Conservation (phyloP, 2,113 vertebrate species). For the Seriola aureovittata region DNA sequence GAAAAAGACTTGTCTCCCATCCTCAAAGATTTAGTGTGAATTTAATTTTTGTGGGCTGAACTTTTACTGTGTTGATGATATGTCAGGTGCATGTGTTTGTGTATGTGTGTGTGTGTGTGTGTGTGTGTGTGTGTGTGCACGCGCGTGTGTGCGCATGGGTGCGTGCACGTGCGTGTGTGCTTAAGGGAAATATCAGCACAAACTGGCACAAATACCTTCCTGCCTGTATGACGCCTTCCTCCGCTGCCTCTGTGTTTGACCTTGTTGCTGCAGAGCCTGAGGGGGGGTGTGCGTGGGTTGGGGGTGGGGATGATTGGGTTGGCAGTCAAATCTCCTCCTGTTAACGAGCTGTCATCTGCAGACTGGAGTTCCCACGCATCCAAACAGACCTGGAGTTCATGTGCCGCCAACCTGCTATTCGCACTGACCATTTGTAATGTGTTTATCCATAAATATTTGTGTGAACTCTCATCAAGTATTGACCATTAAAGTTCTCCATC, state of each 20-base stretch:
- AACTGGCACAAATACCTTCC: constrained; percentile 29
- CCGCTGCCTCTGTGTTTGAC: constrained; percentile 64
- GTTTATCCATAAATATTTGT: constrained; percentile 30
- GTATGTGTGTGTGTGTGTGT: neutral
- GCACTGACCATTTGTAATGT: constrained; percentile 12
- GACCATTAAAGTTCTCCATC: constrained; percentile 14
- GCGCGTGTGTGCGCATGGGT: neutral
- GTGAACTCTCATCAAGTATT: constrained; percentile 17
- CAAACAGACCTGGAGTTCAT: constrained; percentile 29
- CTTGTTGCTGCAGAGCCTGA: constrained; percentile 72
- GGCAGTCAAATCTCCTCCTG: constrained; percentile 68
- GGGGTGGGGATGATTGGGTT: constrained; percentile 41
- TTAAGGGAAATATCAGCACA: constrained; percentile 25
- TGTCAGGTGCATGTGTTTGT: neutral
- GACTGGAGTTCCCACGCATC: constrained; percentile 75
- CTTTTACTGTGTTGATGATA: neutral
- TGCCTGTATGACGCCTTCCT: constrained; percentile 21
- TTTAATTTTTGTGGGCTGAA: constrained; percentile 1
- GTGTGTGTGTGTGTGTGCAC: neutral
- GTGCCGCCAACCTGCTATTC: constrained; percentile 38
- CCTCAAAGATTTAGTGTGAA: neutral
- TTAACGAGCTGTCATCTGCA: constrained; percentile 82
- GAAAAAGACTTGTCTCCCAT: neutral
- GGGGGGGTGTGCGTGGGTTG: neutral
- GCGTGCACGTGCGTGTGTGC: neutral